Percentiles rank a stretch among this genome's conserved stretches.
Conservation (phyloP, 2,113 vertebrate species). For the Hemicordylus capensis region DNA sequence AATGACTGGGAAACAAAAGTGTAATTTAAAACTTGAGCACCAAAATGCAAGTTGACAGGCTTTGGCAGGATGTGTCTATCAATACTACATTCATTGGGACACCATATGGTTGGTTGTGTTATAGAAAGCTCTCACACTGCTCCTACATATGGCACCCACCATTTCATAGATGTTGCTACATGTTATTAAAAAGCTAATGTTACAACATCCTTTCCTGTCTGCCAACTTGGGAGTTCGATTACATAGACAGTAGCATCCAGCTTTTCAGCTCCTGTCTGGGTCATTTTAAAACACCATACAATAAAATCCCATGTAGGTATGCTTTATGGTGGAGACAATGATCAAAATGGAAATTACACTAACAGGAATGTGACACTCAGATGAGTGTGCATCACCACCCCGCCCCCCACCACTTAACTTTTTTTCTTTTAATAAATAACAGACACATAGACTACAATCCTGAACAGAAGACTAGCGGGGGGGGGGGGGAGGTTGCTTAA, state of each 20-base stretch:
- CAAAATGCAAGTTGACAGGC: constrained; percentile 14
- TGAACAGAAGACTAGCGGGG: background rate
- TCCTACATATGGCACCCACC: constrained; percentile 75
- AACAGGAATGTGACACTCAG: background rate
- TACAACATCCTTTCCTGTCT: constrained; percentile 66
- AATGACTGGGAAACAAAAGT: constrained; percentile 36
- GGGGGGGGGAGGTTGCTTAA: background rate
- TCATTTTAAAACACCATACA: constrained; percentile 1
- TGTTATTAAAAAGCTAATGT: constrained; percentile 69
- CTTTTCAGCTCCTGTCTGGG: constrained; percentile 32
- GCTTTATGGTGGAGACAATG: background rate
- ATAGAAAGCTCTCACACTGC: constrained; percentile 71
- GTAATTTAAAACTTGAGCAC: constrained; percentile 48
- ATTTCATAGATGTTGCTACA: constrained; percentile 64
- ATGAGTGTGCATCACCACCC: background rate
- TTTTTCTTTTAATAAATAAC: background rate
- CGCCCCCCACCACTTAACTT: too few species aligned
- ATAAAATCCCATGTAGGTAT: background rate
- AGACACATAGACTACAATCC: background rate
- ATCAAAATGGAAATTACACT: background rate
- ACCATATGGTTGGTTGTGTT: constrained; percentile 83
- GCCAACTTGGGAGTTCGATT: constrained; percentile 64
- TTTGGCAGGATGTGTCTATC: constrained; percentile 69
- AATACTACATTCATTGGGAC: constrained; percentile 74
- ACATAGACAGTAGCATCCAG: constrained; percentile 45